These are phyloP conservation scores for Aleadryas rufinucha DNA, from an alignment of 2,113 vertebrate genomes.

Conservation along the genomic window DNA sequence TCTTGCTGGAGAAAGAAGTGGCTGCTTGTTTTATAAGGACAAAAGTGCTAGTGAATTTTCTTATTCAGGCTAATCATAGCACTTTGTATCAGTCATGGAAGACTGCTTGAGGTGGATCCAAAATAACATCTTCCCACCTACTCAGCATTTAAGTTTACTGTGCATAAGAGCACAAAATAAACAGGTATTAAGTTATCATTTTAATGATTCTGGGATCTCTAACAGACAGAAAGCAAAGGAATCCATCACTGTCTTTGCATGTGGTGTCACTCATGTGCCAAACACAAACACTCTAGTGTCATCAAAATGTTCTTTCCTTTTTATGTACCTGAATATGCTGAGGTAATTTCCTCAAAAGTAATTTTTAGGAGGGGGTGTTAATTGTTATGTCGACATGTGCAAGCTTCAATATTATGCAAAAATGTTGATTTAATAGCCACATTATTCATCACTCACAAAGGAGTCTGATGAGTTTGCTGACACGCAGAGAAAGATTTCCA, in stretches of 20 bases:
- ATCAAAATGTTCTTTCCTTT: neutral
- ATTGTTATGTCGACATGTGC: neutral
- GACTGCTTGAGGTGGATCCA: neutral
- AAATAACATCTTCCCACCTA: neutral
- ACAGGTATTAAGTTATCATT: neutral
- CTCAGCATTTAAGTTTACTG: neutral
- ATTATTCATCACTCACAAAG: neutral
- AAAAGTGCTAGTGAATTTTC: neutral
- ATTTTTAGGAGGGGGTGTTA: neutral
- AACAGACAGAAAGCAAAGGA: neutral
- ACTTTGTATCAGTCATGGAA: neutral
- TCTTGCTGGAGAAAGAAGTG: neutral
- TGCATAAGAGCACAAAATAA: neutral
- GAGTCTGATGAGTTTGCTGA: neutral
- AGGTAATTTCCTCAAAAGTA: neutral
- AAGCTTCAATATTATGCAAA: neutral
- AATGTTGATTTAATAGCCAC: neutral
- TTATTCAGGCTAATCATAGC: neutral
- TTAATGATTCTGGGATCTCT: neutral
- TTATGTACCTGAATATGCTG: neutral
- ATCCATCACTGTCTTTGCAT: neutral
- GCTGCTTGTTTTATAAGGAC: neutral
- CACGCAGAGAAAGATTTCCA: neutral
- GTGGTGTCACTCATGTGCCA: neutral
- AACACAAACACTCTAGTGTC: neutral